Evolutionary conservation across 2,113 vertebrate genomes (phyloP).

Genomic region (Equus przewalskii): DNA sequence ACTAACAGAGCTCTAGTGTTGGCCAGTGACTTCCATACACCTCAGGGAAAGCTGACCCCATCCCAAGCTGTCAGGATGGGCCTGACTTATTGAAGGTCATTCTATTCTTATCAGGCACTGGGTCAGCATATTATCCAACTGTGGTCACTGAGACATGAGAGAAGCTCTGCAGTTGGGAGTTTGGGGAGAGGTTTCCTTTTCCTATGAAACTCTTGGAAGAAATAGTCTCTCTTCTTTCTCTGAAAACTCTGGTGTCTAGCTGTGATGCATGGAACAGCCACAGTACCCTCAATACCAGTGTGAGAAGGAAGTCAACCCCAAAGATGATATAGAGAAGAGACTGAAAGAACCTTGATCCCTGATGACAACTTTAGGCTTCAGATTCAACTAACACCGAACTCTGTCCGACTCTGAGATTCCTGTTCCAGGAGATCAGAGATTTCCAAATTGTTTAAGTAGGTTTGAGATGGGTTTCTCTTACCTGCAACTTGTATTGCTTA

Average conservation of each 20-base stretch:
- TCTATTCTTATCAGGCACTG: neutral
- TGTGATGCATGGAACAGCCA: neutral
- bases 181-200: neutral
- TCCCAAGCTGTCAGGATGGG: too few relatives aligned
- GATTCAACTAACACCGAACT: neutral
- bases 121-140: neutral
- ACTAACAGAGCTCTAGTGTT: too few relatives aligned
- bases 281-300: neutral
- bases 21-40: fast-evolving
- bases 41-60: neutral
- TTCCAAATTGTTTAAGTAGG: neutral
- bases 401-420: too few relatives aligned
- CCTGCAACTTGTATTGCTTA: neutral
- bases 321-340: neutral
- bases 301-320: neutral
- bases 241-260: neutral
- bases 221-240: neutral
- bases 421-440: neutral
- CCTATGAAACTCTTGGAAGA: neutral
- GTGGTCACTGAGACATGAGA: neutral
- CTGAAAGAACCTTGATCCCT: neutral
- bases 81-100: neutral
- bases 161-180: neutral
- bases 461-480: neutral
- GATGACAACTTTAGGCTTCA: neutral